Base-by-base conservation (phyloP, 2,888 invertebrate species). In the Ellobium chinense region DNA sequence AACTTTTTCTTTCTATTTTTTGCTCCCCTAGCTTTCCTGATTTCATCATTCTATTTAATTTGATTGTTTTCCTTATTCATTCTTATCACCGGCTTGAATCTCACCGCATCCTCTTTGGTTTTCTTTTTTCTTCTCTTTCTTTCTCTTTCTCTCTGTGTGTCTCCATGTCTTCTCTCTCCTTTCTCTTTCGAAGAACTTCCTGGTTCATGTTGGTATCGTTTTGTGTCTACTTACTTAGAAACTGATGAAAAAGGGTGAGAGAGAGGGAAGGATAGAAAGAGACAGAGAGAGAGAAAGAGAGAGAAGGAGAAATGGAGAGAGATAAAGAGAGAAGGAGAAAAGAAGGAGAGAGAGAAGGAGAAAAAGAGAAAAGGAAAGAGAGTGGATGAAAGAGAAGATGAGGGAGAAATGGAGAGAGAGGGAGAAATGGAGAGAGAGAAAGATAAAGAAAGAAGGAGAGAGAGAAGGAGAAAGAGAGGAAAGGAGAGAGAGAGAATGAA, bases 91-190 rank as follows among this genome's bases (percentile, higher is more conserved):
- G n/a, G n/a, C n/a, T n/a, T n/a, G n/a, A n/a, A n/a, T n/a, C n/a
- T n/a, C n/a, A n/a, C n/a, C 60, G n/a, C 60, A 14, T n/a, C 5
- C 60, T 14, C 60, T n/a, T n/a, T 27, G 7, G 24, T n/a, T 60
- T 27, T 60, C 60, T 60, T n/a, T 60, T 27, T 60, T 60, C 27
- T n/a, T 60, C n/a, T 60, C 60, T 60, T n/a, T 60, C 60, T 60
- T 60, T 46, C 46, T 60, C 60, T 60, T n/a, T 46, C 46, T 46
- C 46, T 46, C 18, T 46, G 46, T 46, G 9, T 46, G 46, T 46
- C 46, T 46, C 9, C 46, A 7, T 18, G 46, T 46, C 18, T 46
- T 46, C 46, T 46, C 46, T 46, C 46, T 7, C 46, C 46, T 46
- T 7, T 18, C 46, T 46, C 46, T 46, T 12, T 12, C 46, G 46